Base-by-base conservation (phyloP, 2,797 vertebrate genomes). In the Hyperoplus immaculatus region DNA sequence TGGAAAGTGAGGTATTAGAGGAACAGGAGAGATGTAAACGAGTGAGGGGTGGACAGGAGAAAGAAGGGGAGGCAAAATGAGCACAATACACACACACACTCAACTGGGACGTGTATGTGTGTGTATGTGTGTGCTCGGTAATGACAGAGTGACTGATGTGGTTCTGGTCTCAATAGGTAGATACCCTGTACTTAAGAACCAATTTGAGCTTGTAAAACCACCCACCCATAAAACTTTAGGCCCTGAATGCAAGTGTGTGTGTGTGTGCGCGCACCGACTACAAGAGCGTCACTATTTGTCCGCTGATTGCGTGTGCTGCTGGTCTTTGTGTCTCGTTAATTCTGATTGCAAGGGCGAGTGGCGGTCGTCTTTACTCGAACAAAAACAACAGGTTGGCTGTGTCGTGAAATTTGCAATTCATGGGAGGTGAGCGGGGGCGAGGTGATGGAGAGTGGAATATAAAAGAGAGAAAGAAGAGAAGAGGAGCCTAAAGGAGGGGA, bases 141-240 rank as follows among this genome's bases (percentile, higher is more conserved):
- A 90, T 91, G 85, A 88, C 78, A 86, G 82, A 87, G 85, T 84
- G 83, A 86, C 81, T 80, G 84, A 87, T 91, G 88, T 87, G 82
- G 82, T 77, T 85, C 78, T 80, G 85, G 77, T 89, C 80, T 89
- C 63, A 81, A 85, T 85, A 71, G 88, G 80, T 77, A 84, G 83
- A 88, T 87, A 87, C 79, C 87, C 82, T 88, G 79, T 87, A 90
- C 87, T 94, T 93, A 92, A 87, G 88, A 88, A 89, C 74, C 89
- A 84, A 93, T 94, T 94, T 90, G 89, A 68, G 88, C 89, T 89
- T 84, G 88, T 90, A 89, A 92, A 93, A 87, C 84, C 81, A 84
- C 79, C 92, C 89, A 89, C 73, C 86, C 89, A 53, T 86, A 86
- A 83, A 87, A 88, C 66, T 84, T 82, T 21, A 80, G 78, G 54